Evolutionary conservation across 1,140 invertebrate species (phyloP), one percentile per base, ranked within the genome.

Genomic region (Anastatus disparis): DNA sequence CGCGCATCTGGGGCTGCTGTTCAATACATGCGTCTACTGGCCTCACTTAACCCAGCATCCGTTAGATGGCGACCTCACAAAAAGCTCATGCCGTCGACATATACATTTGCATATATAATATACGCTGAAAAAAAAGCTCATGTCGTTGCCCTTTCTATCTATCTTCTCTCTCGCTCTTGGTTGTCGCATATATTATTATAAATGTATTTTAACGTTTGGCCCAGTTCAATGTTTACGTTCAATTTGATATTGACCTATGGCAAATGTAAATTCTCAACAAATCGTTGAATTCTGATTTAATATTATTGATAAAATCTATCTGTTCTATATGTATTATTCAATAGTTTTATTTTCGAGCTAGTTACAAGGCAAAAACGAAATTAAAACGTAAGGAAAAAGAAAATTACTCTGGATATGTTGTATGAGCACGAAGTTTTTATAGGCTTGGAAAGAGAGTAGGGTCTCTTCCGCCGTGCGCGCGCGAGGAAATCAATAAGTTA

Each of bases 1-100:
- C 81, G 85, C 85, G 85, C 85, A 86, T 82, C 81, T 78, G 76
- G 79, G 76, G n/a, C n/a, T n/a, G n/a, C 82, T 84, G 84, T 85
- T 85, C 85, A 85, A 85, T 86, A 86, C 83, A n/a, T n/a, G 83
- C 81, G 79, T 78, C 62, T 1, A 12, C 46, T n/a, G n/a, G n/a
- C n/a, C 6, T 17, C 15, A 2, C 3, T 40, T 46, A 65, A 68
- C 78, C 53, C 81, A 85, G 81, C 84, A 81, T 84, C 83, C 84
- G 82, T 76, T 40, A 71, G 70, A 71, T 71, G 70, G 70, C 53
- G 59, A 10, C 27, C 17, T 15, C 15, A 9, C 29, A 2, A n/a
- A n/a, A n/a, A n/a, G 44, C 2, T 4, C 38, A n/a, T 24, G 31
- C n/a, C n/a, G n/a, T n/a, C n/a, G n/a, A n/a, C n/a, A n/a, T n/a